These are phyloP conservation scores for Harpalus rubripes DNA, from an alignment of 2,888 invertebrate genomes.

Conservation along the genomic window DNA sequence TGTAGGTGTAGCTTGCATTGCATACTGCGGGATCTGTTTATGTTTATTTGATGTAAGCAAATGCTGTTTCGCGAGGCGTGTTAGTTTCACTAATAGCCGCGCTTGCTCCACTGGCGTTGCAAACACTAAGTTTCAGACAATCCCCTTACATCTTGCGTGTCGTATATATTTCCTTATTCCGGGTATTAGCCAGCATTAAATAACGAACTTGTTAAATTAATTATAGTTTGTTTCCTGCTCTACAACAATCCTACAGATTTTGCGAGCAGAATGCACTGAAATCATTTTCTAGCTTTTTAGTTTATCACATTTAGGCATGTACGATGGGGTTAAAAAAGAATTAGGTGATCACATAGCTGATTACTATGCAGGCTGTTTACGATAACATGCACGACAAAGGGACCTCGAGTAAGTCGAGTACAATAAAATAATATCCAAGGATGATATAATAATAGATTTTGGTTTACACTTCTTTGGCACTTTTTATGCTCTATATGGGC, in stretches of 20 bases:
- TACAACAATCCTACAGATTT: slow-evolving; percentile 12
- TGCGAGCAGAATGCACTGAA: not conserved
- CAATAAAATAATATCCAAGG: too few relatives aligned
- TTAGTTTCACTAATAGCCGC: slow-evolving; percentile 55
- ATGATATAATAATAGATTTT: too few relatives aligned
- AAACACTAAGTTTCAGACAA: slow-evolving; percentile 44
- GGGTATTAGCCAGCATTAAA: slow-evolving; percentile 54
- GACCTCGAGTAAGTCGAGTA: too few relatives aligned
- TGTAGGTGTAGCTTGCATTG: not conserved
- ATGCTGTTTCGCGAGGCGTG: slow-evolving; percentile 24
- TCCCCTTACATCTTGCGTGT: slow-evolving; percentile 58
- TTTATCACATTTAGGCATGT: not conserved
- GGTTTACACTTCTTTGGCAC: too few relatives aligned
- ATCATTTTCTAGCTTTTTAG: not conserved
- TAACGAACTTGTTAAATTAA: slow-evolving; percentile 60
- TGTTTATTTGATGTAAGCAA: slow-evolving; percentile 52
- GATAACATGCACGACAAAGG: too few relatives aligned
- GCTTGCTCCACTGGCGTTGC: slow-evolving; percentile 44
- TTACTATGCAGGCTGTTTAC: too few relatives aligned
- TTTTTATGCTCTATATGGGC: too few relatives aligned
- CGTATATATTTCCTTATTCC: slow-evolving; percentile 64
- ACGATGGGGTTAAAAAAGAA: too few relatives aligned
- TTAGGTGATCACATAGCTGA: too few relatives aligned
- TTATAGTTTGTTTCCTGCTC: slow-evolving; percentile 55
- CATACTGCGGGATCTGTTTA: slow-evolving; percentile 18